Percentiles rank a stretch among this genome's conserved stretches.
phyloP scores from a whole-genome alignment of 1,140 invertebrate genomes.

The Cotesia chilonis region DNA sequence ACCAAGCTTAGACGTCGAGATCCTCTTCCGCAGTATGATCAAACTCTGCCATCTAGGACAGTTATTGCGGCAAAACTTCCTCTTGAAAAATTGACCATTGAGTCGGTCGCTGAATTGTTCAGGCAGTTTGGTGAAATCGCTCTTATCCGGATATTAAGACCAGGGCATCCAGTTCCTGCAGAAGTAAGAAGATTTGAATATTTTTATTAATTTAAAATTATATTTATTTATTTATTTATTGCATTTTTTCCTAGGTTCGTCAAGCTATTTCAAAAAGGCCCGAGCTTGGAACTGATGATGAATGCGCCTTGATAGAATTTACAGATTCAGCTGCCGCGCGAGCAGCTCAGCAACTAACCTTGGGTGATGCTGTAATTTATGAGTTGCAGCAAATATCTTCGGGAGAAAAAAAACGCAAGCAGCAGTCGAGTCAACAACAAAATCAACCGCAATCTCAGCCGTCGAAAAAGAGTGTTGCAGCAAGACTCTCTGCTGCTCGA shows the following conservation, averaged over 20 bases:
- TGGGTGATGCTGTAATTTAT: slow-evolving; percentile 57
- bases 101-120: slow-evolving; percentile 88
- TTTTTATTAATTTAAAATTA: slow-evolving; percentile 3
- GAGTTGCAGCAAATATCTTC: slow-evolving; percentile 64
- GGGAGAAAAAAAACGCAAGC: slow-evolving; percentile 58
- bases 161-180: slow-evolving; percentile 86
- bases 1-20: slow-evolving; percentile 89
- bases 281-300: slow-evolving; percentile 78
- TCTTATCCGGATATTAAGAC: slow-evolving; percentile 83
- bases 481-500: slow-evolving; percentile 42
- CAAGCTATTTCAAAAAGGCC: slow-evolving; percentile 90
- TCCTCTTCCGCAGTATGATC: slow-evolving; percentile 87
- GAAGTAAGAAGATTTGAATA: slow-evolving; percentile 67
- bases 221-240: slow-evolving; percentile 18
- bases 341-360: slow-evolving; percentile 74
- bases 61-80: slow-evolving; percentile 88
- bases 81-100: slow-evolving; percentile 83
- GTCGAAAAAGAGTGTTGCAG: slow-evolving; percentile 55
- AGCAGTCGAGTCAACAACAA: slow-evolving; percentile 43
- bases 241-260: slow-evolving; percentile 66
- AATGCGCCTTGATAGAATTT: slow-evolving; percentile 90
- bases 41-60: slow-evolving; percentile 89
- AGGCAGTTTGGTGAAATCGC: slow-evolving; percentile 87
- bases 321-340: slow-evolving; percentile 85
- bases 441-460: slow-evolving; percentile 32